Base-by-base conservation (phyloP, 2,888 invertebrate species). In the Agonopterix heracliana region DNA sequence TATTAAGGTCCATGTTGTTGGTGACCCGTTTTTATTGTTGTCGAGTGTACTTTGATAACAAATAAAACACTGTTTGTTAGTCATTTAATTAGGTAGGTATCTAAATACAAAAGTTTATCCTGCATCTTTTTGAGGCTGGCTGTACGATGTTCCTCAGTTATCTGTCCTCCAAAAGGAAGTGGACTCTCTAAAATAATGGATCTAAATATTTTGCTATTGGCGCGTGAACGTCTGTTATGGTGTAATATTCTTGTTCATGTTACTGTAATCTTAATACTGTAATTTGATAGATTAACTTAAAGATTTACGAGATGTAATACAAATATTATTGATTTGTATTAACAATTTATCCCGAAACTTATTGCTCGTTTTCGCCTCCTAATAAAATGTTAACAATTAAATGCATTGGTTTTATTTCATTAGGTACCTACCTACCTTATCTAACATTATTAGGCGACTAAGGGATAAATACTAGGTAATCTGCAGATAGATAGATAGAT, bases 311-410 rank as follows among this genome's bases (percentile, higher is more conserved):
- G 75, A 78, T 81, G 68, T 81, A 80, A 78, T 83, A 79, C 81
- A 83, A 79, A 78, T 77, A 74, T 69, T 72, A 80, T 86, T 86
- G 71, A 79, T 86, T 87, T 87, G 84, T 88, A 88, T 81, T 79
- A 71, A 82, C 61, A 80, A 77, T 71, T 75, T 84, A 85, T 83
- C 80, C 86, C 77, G 69, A 85, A 81, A 84, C 79, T 84, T 84
- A 84, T 85, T 85, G 86, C 86, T 87, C 87, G 86, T 88, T 88
- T 82, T 88, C 84, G 88, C 88, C 88, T 88, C 85, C 85, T 85
- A 88, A 88, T 88, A 88, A 88, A 88, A 88, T 87, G 88, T 88
- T 88, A 84, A 83, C 84, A 81, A 86, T 81, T 82, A 78, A 64
- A 62, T 46, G 61, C 59, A 44, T 38, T 59, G 53, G 71, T 79